These are phyloP conservation scores for Vespertilio murinus DNA, from an alignment of 2,797 vertebrate genomes.

Conservation along the genomic window DNA sequence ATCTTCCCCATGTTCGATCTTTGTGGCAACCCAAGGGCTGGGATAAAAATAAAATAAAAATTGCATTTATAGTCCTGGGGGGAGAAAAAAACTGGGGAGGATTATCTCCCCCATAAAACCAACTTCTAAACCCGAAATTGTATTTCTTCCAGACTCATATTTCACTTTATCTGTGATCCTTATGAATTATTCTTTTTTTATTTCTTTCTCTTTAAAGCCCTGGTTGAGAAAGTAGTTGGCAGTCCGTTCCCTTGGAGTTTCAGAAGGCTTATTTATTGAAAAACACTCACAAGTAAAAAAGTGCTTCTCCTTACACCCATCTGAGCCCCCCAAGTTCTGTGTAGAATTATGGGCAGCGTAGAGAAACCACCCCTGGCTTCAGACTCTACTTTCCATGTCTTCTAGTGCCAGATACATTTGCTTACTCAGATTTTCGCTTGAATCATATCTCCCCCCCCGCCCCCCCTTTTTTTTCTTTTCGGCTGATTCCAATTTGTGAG, in stretches of 20 bases:
- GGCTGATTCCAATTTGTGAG: slow-evolving; percentile 46
- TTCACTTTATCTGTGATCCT: slow-evolving; percentile 83
- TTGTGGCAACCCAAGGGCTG: slow-evolving; percentile 65
- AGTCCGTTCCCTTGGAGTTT: slow-evolving; percentile 55
- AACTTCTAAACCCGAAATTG: slow-evolving; percentile 78
- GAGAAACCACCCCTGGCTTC: slow-evolving; percentile 79
- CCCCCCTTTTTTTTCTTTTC: background rate
- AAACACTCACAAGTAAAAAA: slow-evolving; percentile 81
- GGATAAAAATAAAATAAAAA: slow-evolving; percentile 73
- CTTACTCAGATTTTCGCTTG: slow-evolving; percentile 83
- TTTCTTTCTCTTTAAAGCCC: slow-evolving; percentile 68
- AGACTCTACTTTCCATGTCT: slow-evolving; percentile 79
- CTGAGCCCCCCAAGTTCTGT: slow-evolving; percentile 78
- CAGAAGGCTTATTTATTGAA: slow-evolving; percentile 82
- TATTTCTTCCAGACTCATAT: slow-evolving; percentile 80
- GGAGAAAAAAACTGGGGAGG: slow-evolving; percentile 66
- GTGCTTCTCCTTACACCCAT: slow-evolving; percentile 74
- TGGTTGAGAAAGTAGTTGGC: slow-evolving; percentile 78
- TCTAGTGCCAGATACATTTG: slow-evolving; percentile 81
- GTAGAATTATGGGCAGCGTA: slow-evolving; percentile 79
- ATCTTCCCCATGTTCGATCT: slow-evolving; percentile 58
- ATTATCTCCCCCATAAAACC: slow-evolving; percentile 82
- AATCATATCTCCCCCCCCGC: slow-evolving; percentile 57
- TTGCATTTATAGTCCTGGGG: slow-evolving; percentile 76
- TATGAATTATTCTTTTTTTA: slow-evolving; percentile 78